Conservation (phyloP, 2,888 invertebrate genomes). For the Dryococelus australis region DNA sequence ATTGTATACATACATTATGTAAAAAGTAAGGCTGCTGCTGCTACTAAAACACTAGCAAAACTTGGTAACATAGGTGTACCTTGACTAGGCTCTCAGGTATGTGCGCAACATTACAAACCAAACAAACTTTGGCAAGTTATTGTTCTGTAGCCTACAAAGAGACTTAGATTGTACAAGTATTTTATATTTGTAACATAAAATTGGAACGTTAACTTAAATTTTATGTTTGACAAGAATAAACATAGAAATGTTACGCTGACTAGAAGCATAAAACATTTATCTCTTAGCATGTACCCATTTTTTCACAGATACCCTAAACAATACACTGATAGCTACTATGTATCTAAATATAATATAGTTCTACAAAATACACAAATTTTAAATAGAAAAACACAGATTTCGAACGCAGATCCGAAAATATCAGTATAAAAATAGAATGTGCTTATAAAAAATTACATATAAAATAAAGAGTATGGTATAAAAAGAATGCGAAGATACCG, state of each 20-base stretch:
- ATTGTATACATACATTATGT: background rate
- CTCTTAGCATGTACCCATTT: background rate
- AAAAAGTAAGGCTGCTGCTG: background rate
- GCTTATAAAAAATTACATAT: background rate
- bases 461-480: background rate
- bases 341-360: background rate
- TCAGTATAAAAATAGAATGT: slow-evolving; percentile 9
- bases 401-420: background rate
- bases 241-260: background rate
- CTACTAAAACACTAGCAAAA: background rate
- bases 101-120: background rate
- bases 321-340: background rate
- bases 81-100: background rate
- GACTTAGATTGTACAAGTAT: too few species aligned
- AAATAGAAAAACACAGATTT: background rate
- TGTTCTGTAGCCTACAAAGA: too few species aligned
- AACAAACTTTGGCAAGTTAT: background rate
- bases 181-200: too few species aligned
- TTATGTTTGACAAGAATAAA: background rate
- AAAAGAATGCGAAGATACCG: background rate
- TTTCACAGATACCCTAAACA: background rate
- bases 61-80: background rate
- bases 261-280: background rate
- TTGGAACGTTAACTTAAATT: too few species aligned
- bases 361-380: background rate